Conservation (phyloP, 2,888 invertebrate species). For the Thelaira solivaga region DNA sequence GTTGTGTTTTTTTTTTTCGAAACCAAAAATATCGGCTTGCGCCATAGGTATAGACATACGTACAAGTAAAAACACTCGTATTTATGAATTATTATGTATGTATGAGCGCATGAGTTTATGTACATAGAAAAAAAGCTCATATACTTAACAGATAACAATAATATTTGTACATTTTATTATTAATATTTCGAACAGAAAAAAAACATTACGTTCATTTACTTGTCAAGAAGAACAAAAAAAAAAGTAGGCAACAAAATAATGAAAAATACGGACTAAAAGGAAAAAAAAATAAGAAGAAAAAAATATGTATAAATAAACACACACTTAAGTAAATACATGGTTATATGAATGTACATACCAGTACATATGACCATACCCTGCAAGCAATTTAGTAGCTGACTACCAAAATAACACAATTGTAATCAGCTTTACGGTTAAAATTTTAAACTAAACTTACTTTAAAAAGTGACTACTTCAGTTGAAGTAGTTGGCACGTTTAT, state of each 20-base stretch:
- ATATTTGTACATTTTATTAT: constrained; percentile 19
- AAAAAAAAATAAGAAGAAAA: not conserved
- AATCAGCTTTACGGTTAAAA: too few species aligned
- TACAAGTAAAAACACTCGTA: too few species aligned
- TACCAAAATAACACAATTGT: too few species aligned
- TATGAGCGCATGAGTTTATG: too few species aligned
- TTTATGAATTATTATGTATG: too few species aligned
- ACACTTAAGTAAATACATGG: constrained; percentile 28
- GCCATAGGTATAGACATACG: constrained; percentile 12
- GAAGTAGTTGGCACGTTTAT: too few species aligned
- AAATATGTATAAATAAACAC: not conserved
- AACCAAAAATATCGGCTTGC: constrained; percentile 20
- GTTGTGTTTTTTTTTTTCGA: not conserved
- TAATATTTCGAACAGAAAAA: constrained; percentile 2
- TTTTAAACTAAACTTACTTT: too few species aligned
- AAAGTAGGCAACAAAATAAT: constrained; percentile 1
- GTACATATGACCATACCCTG: too few species aligned
- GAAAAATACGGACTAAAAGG: constrained; percentile 8
- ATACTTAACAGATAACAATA: constrained; percentile 48
- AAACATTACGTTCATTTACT: constrained; percentile 1
- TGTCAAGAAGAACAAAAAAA: constrained; percentile 15
- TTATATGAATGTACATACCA: too few species aligned
- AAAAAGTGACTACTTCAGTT: too few species aligned
- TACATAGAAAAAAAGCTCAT: constrained; percentile 26
- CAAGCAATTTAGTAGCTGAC: too few species aligned